Evolutionary conservation across 2,797 vertebrate genomes (phyloP).

Genomic region (Steatocranus sp.): DNA sequence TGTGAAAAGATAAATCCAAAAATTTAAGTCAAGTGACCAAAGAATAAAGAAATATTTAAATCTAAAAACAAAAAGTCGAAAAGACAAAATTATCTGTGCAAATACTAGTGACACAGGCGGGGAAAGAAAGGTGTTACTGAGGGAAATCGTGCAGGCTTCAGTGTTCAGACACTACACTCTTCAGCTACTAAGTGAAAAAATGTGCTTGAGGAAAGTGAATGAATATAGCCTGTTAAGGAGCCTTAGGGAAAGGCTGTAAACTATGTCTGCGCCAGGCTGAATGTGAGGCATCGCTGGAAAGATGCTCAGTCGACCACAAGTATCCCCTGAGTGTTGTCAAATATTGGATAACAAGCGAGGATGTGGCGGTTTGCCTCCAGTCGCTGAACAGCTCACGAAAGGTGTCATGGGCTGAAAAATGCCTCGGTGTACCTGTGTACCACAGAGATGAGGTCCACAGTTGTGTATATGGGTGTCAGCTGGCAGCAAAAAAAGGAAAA

Average conservation of each 20-base stretch:
- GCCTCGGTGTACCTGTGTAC: neutral
- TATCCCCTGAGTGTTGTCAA: neutral
- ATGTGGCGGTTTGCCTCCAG: neutral
- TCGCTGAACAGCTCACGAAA: neutral
- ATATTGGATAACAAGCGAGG: neutral
- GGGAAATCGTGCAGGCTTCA: neutral
- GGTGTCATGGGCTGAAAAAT: neutral
- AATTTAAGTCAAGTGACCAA: neutral
- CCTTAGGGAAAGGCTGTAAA: neutral
- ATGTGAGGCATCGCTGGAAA: neutral
- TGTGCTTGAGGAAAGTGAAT: neutral
- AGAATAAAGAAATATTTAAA: neutral
- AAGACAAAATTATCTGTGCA: neutral
- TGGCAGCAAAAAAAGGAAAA: neutral
- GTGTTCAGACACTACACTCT: neutral
- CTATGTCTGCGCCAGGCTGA: neutral
- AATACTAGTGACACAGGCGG: neutral
- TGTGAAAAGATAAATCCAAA: neutral
- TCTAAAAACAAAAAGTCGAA: neutral
- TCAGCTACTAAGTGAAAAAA: neutral
- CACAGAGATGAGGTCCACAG: neutral
- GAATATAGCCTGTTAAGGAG: neutral
- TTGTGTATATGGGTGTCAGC: constrained; percentile 23
- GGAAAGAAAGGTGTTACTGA: neutral
- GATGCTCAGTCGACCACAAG: neutral